Conservation (phyloP, 2,888 invertebrate species). For the Athrips mouffetella region DNA sequence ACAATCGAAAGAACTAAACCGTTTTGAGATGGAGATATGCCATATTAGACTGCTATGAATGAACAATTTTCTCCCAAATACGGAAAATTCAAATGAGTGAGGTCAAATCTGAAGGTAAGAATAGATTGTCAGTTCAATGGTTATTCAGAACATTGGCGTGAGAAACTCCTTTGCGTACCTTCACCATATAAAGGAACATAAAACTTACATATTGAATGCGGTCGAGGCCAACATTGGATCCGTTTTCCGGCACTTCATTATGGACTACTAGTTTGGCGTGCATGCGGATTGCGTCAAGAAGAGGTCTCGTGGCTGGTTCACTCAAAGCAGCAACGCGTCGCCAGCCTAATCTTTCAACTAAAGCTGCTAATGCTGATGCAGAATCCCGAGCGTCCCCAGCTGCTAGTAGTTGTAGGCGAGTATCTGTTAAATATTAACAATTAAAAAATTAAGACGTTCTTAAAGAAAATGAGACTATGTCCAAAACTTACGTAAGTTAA, state of each 20-base stretch:
- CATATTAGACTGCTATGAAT: background rate
- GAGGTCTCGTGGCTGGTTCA: conserved; percentile 46
- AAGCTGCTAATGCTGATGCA: conserved; percentile 35
- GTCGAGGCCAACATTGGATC: conserved; percentile 28
- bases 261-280: conserved; percentile 42
- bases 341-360: conserved; percentile 43
- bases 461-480: background rate
- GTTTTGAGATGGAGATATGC: background rate
- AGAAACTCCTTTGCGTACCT: too few relatives aligned
- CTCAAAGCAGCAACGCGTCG: conserved; percentile 51
- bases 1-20: background rate
- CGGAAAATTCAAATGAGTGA: too few relatives aligned
- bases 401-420: conserved; percentile 35
- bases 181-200: too few relatives aligned
- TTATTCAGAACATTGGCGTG: too few relatives aligned
- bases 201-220: background rate
- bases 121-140: too few relatives aligned
- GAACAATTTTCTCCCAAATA: background rate
- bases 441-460: background rate
- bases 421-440: background rate
- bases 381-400: conserved; percentile 41
- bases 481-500: background rate
- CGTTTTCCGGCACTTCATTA: conserved; percentile 56
- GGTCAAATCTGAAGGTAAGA: too few relatives aligned
- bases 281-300: conserved; percentile 41